Evolutionary conservation across 2,888 invertebrate species (phyloP), one percentile per base, ranked within the genome.

Genomic region (Encarsia formosa): DNA sequence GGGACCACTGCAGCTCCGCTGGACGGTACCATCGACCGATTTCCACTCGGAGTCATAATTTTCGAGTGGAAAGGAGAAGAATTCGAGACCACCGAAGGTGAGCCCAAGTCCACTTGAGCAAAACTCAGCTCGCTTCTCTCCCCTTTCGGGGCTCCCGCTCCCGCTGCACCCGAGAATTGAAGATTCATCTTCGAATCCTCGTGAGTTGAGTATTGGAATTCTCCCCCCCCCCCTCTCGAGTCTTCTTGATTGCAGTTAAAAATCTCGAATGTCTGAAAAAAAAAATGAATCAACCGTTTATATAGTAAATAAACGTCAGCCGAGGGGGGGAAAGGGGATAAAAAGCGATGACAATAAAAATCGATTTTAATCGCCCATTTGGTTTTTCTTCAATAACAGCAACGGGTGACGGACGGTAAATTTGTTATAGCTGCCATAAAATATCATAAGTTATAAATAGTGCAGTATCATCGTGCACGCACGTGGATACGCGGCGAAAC

Each of bases 81-180:
- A 70, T 71, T 65, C 64, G 59, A 64, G 71, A 72, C 72, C 72
- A 71, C 71, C 72, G 64, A 67, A 64, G 70, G 66, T 69, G 71
- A 63, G 64, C 63, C 13, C 66, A 64, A 61, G 62, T 63, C 61
- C 64, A 68, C 69, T 70, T 63, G 62, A 65, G 57, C 62, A 65
- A 66, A 64, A 60, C 61, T 61, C 61, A 59, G 58, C 57, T 49
- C 35, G 42, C 48, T 9, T 38, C 9, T 38, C 31, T 31, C 31
- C 43, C 32, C 31, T 29, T 34, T 34, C 34, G 35, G 40, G 5
- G n/a, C n/a, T n/a, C n/a, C n/a, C n/a, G n/a, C n/a, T 23, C 24
- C 24, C 20, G 2, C 15, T 32, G 5, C 32, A 18, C 32, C 15
- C 2, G 26, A 48, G 51, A 70, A 69, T 68, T 66, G 64, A 67